Conservation (phyloP, 2,888 invertebrate species). For the Pyrgus malvae region DNA sequence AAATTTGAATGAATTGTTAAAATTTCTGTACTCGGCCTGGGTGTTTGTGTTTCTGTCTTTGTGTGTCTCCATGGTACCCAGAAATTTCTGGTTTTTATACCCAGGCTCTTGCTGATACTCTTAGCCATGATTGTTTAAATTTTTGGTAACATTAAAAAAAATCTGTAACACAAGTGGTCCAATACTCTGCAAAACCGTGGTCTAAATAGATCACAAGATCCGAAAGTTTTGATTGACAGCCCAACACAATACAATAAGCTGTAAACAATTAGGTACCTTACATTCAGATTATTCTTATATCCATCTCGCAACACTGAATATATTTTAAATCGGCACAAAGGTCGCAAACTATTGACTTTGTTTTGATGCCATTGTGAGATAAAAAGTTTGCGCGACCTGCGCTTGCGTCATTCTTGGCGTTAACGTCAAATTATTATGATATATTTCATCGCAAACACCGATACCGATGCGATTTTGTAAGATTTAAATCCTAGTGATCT, state of each 20-base stretch:
- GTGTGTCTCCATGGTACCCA: too few species aligned
- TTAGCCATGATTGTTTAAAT: background rate
- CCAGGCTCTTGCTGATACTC: too few species aligned
- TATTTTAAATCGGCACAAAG: conserved; percentile 65
- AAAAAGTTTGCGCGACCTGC: conserved; percentile 41
- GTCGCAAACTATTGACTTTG: conserved; percentile 74
- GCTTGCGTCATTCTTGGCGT: conserved; percentile 48
- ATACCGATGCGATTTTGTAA: conserved; percentile 14
- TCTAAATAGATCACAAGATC: conserved; percentile 67
- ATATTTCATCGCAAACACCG: conserved; percentile 13
- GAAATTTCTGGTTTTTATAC: too few species aligned
- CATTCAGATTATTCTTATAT: conserved; percentile 62
- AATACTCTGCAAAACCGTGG: conserved; percentile 13
- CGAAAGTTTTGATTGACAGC: conserved; percentile 75
- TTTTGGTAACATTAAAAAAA: too few species aligned
- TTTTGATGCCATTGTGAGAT: conserved; percentile 74
- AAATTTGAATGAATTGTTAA: too few species aligned
- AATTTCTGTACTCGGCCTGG: too few species aligned
- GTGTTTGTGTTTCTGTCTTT: too few species aligned
- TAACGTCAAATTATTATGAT: conserved; percentile 27
- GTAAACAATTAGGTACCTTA: conserved; percentile 62
- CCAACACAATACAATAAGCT: conserved; percentile 61
- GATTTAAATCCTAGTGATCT: conserved; percentile 17
- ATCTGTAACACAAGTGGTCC: conserved; percentile 3
- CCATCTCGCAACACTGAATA: conserved; percentile 61